Conservation (phyloP, 2,797 vertebrate species). For the Furcifer pardalis region DNA sequence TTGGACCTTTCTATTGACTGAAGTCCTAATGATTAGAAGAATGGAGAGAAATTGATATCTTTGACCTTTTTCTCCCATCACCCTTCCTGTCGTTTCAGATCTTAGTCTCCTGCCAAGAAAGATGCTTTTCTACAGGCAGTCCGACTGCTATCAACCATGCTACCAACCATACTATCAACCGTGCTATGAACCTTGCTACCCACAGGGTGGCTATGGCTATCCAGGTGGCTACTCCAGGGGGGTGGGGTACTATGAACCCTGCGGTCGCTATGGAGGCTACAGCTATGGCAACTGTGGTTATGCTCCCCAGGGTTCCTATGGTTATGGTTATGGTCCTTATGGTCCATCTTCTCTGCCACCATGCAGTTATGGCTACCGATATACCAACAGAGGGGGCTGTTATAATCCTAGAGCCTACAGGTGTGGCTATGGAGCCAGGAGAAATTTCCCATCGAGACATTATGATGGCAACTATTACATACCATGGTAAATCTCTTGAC, state of each 20-base stretch:
- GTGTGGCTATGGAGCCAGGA: not conserved
- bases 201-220: not conserved
- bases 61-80: not conserved
- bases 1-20: not conserved
- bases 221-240: not conserved
- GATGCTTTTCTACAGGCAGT: not conserved
- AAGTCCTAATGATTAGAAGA: not conserved
- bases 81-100: slow-evolving; percentile 2
- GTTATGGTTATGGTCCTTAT: not conserved
- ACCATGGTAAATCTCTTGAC: not conserved
- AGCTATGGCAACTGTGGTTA: not conserved
- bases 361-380: slow-evolving; percentile 29
- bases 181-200: not conserved
- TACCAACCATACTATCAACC: not conserved
- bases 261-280: not conserved
- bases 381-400: slow-evolving; percentile 20
- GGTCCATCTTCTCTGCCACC: not conserved
- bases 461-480: not conserved
- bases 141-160: not conserved
- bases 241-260: not conserved
- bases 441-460: not conserved
- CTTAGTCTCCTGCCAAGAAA: not conserved
- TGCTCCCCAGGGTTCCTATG: not conserved
- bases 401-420: not conserved
- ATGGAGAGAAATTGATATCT: not conserved